Evolutionary conservation across 1,140 invertebrate genomes (phyloP).

Genomic region (Bombus cullumanus): DNA sequence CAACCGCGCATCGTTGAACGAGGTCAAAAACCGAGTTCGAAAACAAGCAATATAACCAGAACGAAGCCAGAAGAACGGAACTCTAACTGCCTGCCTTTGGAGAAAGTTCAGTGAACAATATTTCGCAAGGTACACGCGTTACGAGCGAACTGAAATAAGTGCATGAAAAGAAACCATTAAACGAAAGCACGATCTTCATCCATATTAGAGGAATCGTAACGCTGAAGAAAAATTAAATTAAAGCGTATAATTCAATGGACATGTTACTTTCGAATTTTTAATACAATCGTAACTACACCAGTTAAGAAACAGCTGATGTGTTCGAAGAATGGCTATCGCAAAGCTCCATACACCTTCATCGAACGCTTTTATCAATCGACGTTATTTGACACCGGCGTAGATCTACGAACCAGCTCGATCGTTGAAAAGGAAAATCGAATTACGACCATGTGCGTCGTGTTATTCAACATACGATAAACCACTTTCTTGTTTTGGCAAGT

Average conservation of each 20-base stretch:
- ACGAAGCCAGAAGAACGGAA: slow-evolving; percentile 31
- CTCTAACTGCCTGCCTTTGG: slow-evolving; percentile 13
- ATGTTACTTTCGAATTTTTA: too few species aligned
- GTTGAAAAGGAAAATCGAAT: slow-evolving; percentile 49
- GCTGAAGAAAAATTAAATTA: background rate
- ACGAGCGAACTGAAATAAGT: background rate
- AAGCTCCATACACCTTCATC: background rate
- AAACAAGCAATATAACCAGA: slow-evolving; percentile 35
- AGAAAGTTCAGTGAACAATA: slow-evolving; percentile 39
- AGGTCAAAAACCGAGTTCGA: slow-evolving; percentile 34
- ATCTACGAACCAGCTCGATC: background rate
- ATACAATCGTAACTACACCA: too few species aligned
- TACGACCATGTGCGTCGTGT: slow-evolving; percentile 27
- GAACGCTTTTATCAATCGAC: background rate
- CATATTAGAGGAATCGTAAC: background rate
- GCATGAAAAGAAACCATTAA: background rate
- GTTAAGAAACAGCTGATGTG: too few species aligned
- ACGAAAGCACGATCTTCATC: background rate
- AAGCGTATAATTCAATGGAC: too few species aligned
- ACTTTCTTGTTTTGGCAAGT: slow-evolving; percentile 46
- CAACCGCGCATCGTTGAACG: slow-evolving; percentile 12
- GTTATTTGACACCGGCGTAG: too few species aligned
- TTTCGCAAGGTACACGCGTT: background rate
- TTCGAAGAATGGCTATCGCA: background rate
- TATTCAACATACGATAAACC: slow-evolving; percentile 49